Conservation (phyloP, 2,113 vertebrate species). For the Montifringilla adamsi region DNA sequence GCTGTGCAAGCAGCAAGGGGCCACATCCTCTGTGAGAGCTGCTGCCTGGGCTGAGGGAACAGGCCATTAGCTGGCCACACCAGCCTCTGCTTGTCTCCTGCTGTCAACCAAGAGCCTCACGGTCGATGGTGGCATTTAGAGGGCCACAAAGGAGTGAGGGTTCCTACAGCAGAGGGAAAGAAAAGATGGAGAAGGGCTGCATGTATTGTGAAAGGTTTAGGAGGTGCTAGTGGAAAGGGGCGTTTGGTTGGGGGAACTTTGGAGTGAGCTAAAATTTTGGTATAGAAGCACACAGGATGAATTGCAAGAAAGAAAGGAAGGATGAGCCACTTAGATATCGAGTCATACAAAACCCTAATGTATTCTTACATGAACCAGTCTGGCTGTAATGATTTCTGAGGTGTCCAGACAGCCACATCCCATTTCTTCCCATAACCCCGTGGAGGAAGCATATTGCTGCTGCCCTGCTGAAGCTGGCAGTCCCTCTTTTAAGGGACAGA, state of each 20-base stretch:
- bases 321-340: background rate
- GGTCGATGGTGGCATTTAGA: background rate
- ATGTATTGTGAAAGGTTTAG: background rate
- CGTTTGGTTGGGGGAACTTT: background rate
- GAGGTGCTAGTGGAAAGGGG: background rate
- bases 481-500: background rate
- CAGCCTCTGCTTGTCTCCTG: background rate
- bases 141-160: background rate
- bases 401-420: background rate
- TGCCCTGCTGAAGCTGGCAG: background rate
- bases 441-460: background rate
- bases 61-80: background rate
- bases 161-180: background rate
- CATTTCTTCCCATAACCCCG: background rate
- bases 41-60: background rate
- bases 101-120: accelerated
- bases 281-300: background rate
- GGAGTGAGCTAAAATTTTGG: background rate
- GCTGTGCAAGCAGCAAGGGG: background rate
- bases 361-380: background rate
- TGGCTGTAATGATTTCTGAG: background rate
- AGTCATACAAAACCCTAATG: background rate
- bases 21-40: background rate
- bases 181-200: background rate
- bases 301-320: background rate